Conservation (phyloP, 2,113 vertebrate species). For the Catharus fuscescens region DNA sequence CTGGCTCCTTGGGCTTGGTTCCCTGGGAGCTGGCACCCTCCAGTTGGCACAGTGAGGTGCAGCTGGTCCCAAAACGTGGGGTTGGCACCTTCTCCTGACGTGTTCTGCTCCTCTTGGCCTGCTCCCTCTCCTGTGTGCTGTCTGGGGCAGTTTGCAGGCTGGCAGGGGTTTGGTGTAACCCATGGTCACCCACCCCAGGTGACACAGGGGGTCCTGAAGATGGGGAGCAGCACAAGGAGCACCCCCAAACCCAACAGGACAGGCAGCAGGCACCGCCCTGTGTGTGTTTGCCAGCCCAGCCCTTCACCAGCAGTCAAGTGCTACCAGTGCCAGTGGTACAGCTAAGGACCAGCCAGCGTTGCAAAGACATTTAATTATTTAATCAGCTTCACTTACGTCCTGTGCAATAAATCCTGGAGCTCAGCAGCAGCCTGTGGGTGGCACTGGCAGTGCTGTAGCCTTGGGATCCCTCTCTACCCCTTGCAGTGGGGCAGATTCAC, state of each 20-base stretch:
- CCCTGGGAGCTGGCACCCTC: not conserved
- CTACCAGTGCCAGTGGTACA: not conserved
- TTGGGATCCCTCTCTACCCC: not conserved
- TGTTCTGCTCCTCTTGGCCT: not conserved
- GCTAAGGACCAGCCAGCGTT: rapidly evolving
- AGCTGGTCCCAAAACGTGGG: rapidly evolving
- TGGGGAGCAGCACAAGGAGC: not conserved
- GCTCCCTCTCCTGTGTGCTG: rapidly evolving
- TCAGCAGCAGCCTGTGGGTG: not conserved
- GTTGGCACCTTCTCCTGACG: not conserved
- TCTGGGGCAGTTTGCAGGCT: not conserved
- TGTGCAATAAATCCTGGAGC: not conserved
- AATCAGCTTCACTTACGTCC: not conserved
- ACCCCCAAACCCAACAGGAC: not conserved
- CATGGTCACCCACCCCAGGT: rapidly evolving
- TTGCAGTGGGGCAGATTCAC: not conserved
- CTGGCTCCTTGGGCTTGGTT: not conserved
- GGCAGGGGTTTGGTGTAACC: not conserved
- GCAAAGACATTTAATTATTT: not conserved
- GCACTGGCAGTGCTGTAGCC: not conserved
- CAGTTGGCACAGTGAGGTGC: rapidly evolving
- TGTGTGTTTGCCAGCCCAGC: not conserved
- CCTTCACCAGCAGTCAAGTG: not conserved
- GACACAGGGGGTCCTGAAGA: not conserved
- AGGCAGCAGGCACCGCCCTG: not conserved